Percentiles rank a stretch among this genome's conserved stretches.
Evolutionary conservation across 1,140 invertebrate genomes (phyloP).

Genomic region (Polypedilum pembai): DNA sequence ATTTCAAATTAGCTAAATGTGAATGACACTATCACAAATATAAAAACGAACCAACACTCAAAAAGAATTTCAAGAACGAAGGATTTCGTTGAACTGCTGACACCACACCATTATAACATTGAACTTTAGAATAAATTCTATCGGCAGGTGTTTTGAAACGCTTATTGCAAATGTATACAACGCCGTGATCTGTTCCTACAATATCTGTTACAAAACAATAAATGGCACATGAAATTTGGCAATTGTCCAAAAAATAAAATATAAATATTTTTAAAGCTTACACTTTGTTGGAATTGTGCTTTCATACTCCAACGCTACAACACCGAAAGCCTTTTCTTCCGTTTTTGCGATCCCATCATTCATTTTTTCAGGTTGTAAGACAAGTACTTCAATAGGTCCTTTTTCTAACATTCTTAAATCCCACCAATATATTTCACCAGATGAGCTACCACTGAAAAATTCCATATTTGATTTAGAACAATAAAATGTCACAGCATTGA

Average conservation of each 20-base stretch:
- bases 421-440: conserved; percentile 79
- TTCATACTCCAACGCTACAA: conserved; percentile 75
- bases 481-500: conserved; percentile 63
- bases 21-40: neutral
- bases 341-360: conserved; percentile 41
- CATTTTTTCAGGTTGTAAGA: conserved; percentile 53
- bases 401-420: conserved; percentile 68
- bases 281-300: conserved; percentile 74
- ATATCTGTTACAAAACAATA: conserved; percentile 38
- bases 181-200: conserved; percentile 62
- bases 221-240: neutral
- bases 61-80: conserved; percentile 78
- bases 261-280: neutral
- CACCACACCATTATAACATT: conserved; percentile 71
- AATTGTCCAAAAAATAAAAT: neutral
- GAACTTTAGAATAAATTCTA: conserved; percentile 56
- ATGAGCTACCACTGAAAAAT: conserved; percentile 78
- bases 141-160: conserved; percentile 65
- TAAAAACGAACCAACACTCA: conserved; percentile 53
- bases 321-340: conserved; percentile 62
- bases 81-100: conserved; percentile 74
- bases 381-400: conserved; percentile 59
- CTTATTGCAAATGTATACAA: conserved; percentile 69
- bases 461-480: conserved; percentile 70
- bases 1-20: neutral